A percentile compares a stretch with the other conserved stretches of the same genome.
phyloP scores from a whole-genome alignment of 2,888 invertebrate species.

The Catocala nupta region DNA sequence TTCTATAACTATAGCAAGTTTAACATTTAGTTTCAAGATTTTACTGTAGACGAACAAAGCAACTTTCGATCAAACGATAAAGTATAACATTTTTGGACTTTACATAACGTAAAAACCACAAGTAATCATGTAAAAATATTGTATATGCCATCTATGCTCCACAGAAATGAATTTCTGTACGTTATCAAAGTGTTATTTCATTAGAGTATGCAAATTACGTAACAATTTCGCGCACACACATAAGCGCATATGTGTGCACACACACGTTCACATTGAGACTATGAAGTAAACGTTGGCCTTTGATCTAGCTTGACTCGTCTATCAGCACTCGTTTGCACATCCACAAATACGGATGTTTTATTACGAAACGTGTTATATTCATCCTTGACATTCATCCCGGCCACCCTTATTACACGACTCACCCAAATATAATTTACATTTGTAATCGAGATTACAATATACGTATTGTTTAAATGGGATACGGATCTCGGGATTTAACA shows the following conservation, averaged over 20 bases:
- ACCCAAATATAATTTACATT: constrained; percentile 61
- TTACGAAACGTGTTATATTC: constrained; percentile 50
- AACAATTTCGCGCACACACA: constrained; percentile 17
- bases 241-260: background rate
- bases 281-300: constrained; percentile 48
- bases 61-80: too few relatives aligned
- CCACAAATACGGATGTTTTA: constrained; percentile 50
- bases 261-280: constrained; percentile 18
- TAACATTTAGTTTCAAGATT: too few relatives aligned
- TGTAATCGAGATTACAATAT: constrained; percentile 54
- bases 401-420: constrained; percentile 45
- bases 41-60: too few relatives aligned
- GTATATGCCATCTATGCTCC: too few relatives aligned
- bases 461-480: constrained; percentile 58
- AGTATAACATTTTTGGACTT: too few relatives aligned
- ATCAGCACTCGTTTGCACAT: constrained; percentile 40
- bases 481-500: constrained; percentile 49
- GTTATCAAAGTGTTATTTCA: constrained; percentile 33
- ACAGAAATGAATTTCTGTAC: constrained; percentile 19
- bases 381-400: constrained; percentile 62
- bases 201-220: constrained; percentile 43
- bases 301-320: constrained; percentile 36
- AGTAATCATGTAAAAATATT: too few relatives aligned
- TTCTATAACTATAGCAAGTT: too few relatives aligned
- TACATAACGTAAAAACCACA: too few relatives aligned